phyloP scores from a whole-genome alignment of 2,888 invertebrate genomes.

The Hoplodrina blanda region DNA sequence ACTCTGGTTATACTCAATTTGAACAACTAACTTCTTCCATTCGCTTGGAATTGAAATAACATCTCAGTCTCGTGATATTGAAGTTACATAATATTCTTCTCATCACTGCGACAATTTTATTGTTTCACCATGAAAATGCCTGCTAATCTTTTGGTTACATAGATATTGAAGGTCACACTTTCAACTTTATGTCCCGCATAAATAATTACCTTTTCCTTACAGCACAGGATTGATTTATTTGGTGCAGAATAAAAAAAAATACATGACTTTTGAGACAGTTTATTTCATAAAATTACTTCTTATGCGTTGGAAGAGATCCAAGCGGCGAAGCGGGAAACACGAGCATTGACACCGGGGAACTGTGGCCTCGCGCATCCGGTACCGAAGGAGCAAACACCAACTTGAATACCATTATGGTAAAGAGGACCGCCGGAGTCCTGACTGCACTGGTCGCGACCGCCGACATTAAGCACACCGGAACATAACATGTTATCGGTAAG shows the following conservation, averaged over 20 bases:
- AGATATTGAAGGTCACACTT: too few relatives aligned
- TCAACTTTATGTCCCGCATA: too few relatives aligned
- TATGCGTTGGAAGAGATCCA: slow-evolving; percentile 46
- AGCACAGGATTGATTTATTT: not conserved
- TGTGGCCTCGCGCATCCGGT: slow-evolving; percentile 64
- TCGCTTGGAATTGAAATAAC: too few relatives aligned
- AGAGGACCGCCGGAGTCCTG: slow-evolving; percentile 78
- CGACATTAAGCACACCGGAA: slow-evolving; percentile 70
- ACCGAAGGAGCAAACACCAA: slow-evolving; percentile 77
- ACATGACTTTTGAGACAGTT: not conserved
- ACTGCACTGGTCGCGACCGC: slow-evolving; percentile 79
- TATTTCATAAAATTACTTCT: not conserved
- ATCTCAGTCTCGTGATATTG: too few relatives aligned
- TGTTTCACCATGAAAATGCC: too few relatives aligned
- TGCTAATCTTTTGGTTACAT: too few relatives aligned
- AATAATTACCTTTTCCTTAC: too few relatives aligned
- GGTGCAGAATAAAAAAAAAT: not conserved
- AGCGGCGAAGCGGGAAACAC: slow-evolving; percentile 31
- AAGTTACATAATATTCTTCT: too few relatives aligned
- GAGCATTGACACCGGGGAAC: slow-evolving; percentile 67
- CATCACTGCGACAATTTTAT: too few relatives aligned
- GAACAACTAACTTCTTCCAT: too few relatives aligned
- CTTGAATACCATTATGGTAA: slow-evolving; percentile 71
- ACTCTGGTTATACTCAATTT: too few relatives aligned
- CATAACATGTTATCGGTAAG: slow-evolving; percentile 71